phyloP scores from a whole-genome alignment of 2,888 invertebrate genomes.

The Drosophila tanythrix region DNA sequence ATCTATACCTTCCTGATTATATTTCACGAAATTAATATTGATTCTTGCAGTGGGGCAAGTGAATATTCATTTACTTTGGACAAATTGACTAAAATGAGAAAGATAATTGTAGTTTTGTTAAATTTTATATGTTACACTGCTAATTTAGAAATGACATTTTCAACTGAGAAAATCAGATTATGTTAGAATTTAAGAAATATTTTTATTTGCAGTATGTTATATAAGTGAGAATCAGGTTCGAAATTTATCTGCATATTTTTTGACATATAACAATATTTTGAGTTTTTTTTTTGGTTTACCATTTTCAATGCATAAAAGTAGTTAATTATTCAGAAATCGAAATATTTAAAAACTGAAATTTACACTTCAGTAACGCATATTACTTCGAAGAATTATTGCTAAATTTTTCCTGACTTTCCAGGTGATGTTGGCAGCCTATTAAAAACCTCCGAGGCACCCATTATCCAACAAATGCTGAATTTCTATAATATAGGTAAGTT shows the following conservation, averaged over 20 bases:
- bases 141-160: background rate
- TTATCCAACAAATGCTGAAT: conserved; percentile 51
- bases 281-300: background rate
- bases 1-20: background rate
- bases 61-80: background rate
- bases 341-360: background rate
- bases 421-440: conserved; percentile 46
- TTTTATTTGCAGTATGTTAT: no score
- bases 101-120: no score
- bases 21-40: background rate
- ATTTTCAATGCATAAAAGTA: background rate
- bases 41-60: background rate
- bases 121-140: no score
- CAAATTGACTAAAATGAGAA: background rate
- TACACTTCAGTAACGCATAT: background rate
- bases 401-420: conserved; percentile 3
- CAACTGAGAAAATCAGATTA: background rate
- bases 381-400: background rate
- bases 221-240: no score
- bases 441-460: conserved; percentile 40
- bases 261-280: background rate
- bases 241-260: background rate
- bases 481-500: conserved; percentile 73
- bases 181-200: no score
- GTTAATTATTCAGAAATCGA: background rate